Evolutionary conservation across 2,888 invertebrate species (phyloP).

Genomic region (Papilio demoleus): DNA sequence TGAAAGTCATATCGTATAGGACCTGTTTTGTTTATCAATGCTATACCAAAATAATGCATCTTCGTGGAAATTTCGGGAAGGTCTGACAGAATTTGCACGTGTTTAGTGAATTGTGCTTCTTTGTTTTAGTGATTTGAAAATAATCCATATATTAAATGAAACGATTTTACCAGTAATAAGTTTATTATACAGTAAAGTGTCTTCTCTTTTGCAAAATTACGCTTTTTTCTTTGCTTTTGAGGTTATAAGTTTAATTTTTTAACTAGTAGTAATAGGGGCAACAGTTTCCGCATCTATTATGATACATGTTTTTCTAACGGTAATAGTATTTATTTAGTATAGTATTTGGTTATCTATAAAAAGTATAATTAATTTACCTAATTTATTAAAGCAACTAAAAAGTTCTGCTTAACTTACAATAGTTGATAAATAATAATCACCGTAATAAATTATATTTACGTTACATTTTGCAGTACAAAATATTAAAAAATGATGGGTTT

Average conservation of each 20-base stretch:
- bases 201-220: not conserved
- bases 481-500: too few species aligned
- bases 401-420: not conserved
- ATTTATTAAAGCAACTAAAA: not conserved
- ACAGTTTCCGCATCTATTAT: too few species aligned
- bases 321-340: too few species aligned
- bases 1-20: conserved; percentile 15
- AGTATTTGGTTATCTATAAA: not conserved
- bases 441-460: too few species aligned
- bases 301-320: too few species aligned
- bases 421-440: not conserved
- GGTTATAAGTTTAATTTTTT: not conserved
- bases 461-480: too few species aligned
- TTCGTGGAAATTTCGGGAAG: conserved; percentile 28
- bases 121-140: not conserved
- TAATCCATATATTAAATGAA: not conserved
- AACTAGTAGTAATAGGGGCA: too few species aligned
- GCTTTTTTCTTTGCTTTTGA: not conserved
- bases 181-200: not conserved
- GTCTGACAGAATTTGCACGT: conserved; percentile 19
- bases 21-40: conserved; percentile 24
- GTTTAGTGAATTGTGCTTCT: conserved; percentile 4
- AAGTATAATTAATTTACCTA: not conserved
- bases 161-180: conserved; percentile 18
- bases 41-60: conserved; percentile 24